These are phyloP conservation scores for Fulica atra DNA, from an alignment of 2,113 vertebrate genomes.

Conservation along the genomic window DNA sequence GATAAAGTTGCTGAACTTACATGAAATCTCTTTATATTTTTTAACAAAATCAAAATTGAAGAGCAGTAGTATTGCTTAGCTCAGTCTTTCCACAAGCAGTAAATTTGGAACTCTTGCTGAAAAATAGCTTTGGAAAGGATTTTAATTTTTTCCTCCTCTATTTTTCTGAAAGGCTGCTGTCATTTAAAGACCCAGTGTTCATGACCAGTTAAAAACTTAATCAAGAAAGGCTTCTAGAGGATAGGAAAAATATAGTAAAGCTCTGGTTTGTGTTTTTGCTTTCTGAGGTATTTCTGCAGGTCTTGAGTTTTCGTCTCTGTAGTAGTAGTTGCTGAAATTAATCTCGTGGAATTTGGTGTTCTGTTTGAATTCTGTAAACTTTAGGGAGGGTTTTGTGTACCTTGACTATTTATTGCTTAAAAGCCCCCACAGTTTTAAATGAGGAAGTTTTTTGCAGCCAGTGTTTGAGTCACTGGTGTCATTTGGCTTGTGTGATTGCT, in stretches of 20 bases:
- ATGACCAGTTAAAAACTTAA: not conserved
- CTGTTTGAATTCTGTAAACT: not conserved
- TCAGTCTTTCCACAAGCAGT: not conserved
- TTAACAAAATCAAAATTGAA: not conserved
- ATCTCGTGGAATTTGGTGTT: not conserved
- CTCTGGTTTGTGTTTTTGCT: not conserved
- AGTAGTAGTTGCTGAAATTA: not conserved
- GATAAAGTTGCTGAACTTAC: constrained; percentile 14
- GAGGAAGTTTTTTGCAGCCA: not conserved
- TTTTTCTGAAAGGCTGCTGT: not conserved
- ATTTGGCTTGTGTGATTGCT: not conserved
- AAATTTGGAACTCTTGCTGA: not conserved
- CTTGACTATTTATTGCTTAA: not conserved
- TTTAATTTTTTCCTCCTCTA: not conserved
- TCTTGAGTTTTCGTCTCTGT: not conserved
- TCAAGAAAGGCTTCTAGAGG: not conserved
- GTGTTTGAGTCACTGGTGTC: not conserved
- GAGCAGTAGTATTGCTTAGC: not conserved
- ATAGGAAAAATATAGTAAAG: not conserved
- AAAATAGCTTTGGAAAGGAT: not conserved
- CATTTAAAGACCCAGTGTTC: not conserved
- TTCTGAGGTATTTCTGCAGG: not conserved
- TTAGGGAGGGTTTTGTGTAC: not conserved
- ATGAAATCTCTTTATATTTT: not conserved
- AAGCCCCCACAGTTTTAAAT: not conserved